Base-by-base conservation (phyloP, 2,888 invertebrate genomes). In the Halictus ligatus region DNA sequence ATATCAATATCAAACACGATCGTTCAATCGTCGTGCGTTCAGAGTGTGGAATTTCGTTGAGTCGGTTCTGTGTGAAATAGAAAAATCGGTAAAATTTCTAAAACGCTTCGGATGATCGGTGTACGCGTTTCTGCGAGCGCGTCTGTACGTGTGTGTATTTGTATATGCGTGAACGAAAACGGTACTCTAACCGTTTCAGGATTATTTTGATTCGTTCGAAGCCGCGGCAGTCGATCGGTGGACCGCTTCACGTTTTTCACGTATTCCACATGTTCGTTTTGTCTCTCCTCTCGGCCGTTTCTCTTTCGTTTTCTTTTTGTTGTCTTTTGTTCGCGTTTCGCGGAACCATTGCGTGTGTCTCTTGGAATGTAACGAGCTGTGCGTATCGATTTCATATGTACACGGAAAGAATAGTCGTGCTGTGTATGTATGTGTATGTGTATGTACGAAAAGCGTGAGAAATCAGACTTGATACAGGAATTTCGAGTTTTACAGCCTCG, bases 331-430 rank as follows among this genome's bases (percentile, higher is more conserved):
- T 40, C 13, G 58, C 78, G 69, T 74, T 21, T 43, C 71, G n/a
- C 82, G 75, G 78, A 64, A 83, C 29, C 64, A 46, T 78, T 78
- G 50, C 8, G 35, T 40, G 69, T 18, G 69, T 35, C 43, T 67
- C 54, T 83, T 86, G 84, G 86, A 86, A 86, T 86, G 85, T 87
- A 80, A 82, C 72, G 82, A 87, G 74, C 85, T 80, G 79, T 85
- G 81, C 82, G 85, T 82, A 72, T 80, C 69, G 74, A 67, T 80
- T 71, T 60, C 54, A 78, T 84, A 74, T 84, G 83, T 82, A 84
- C 82, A 78, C 71, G 84, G 84, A 84, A 71, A 81, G 10, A 71
- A 58, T 50, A 21, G 18, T 40, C n/a, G 77, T 40, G 82, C 64
- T 64, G 64, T 18, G n/a, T 64, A 25, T 60, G 25, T 5, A 1